Evolutionary conservation across 64 coral and sea anemone genomes (phyloP), one percentile per base, ranked within the genome.

Genomic region (Pocillopora verrucosa): DNA sequence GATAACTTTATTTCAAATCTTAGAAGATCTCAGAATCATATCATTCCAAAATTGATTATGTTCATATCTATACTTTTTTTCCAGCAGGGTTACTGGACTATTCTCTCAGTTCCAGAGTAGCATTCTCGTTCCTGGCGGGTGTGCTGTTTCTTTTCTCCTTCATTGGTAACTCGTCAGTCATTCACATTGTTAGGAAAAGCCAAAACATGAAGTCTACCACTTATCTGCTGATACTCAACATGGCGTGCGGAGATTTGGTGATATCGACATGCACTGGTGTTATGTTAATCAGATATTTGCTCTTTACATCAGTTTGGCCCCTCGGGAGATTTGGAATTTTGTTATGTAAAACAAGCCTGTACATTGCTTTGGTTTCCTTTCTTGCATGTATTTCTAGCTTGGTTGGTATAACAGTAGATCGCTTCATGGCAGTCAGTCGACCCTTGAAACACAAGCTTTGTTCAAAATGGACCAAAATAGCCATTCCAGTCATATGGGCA

Each of bases 371-470:
- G 9, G 26, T 58, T 5, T 1, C 58, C n/a, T 25, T 88, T 34
- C 59, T 88, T 5, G 75, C 74, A 7, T 88, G 73, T 24, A 22
- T 88, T 77, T 78, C 45, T 62, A 88, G 87, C 34, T 72, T 88
- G 15, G 61, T 78, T 77, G 75, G 73, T 25, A 88, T 88, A 60
- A 77, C 74, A 61, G 14, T 78, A 65, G 87, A 88, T 60, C 87
- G 87, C 0, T 88, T 45, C 37, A 17, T 88, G 87, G 87, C 87
- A 19, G 87, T 88, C 13, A 78, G 30, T 37, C 75, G 73, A 45
- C 87, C 87, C 13, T 57, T 88, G 34, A 88, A 59, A 64, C 51
- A 88, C 75, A 78, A 77, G 34, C 61, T 36, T 37, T 41, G 59
- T 59, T 45, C 75, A 38, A 64, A 37, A 38, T 88, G 87, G 87